Evolutionary conservation across 2,113 vertebrate genomes (phyloP).

Genomic region (Maccullochella peelii): DNA sequence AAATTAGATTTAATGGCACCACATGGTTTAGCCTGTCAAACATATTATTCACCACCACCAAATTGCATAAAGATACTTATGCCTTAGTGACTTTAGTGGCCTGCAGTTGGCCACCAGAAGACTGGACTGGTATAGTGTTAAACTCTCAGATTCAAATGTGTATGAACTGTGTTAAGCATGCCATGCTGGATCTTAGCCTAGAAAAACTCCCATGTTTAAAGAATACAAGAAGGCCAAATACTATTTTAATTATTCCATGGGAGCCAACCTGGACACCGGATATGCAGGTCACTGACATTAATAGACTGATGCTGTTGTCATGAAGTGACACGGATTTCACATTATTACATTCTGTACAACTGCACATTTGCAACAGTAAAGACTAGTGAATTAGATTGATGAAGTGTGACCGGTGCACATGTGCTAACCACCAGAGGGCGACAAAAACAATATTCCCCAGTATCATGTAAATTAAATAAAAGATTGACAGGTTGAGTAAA

Average conservation of each 20-base stretch:
- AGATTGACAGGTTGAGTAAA: constrained; percentile 50
- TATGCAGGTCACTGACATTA: not conserved
- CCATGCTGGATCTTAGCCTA: not conserved
- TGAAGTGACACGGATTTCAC: not conserved
- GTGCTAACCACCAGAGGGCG: constrained; percentile 17
- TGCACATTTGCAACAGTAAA: not conserved
- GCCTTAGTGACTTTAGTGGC: not conserved
- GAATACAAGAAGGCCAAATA: too few relatives aligned
- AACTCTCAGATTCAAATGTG: not conserved
- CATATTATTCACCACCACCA: not conserved
- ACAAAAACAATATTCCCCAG: not conserved
- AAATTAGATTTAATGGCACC: not conserved
- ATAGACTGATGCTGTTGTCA: not conserved
- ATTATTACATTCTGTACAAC: not conserved
- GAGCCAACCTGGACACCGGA: not conserved
- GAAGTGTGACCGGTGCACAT: not conserved
- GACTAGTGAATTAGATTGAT: too few relatives aligned
- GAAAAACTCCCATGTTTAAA: not conserved
- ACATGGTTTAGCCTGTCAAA: not conserved
- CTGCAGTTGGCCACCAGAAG: not conserved
- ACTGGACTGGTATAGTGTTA: not conserved
- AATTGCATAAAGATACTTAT: not conserved
- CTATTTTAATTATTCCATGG: not conserved
- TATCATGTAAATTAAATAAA: not conserved
- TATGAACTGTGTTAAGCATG: not conserved